Percentiles rank a stretch among this genome's conserved stretches.
phyloP scores from a whole-genome alignment of 2,797 vertebrate genomes.

The Eutrigla gurnardus region DNA sequence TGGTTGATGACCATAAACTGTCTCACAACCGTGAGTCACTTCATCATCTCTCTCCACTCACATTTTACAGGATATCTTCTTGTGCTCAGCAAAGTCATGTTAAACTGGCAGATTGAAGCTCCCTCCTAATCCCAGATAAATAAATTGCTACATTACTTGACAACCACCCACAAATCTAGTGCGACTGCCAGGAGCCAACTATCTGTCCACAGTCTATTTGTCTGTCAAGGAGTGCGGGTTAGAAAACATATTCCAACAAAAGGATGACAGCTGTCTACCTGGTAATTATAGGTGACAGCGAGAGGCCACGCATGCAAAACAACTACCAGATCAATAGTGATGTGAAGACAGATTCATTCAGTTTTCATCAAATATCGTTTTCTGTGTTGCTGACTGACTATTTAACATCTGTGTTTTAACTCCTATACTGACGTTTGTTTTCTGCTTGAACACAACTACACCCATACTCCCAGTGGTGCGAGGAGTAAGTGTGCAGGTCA shows the following conservation, averaged over 20 bases:
- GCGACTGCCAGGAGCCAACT: constrained; percentile 25
- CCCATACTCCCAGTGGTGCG: not conserved
- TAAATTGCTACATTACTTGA: not conserved
- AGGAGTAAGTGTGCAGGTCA: constrained; percentile 17
- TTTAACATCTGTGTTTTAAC: not conserved
- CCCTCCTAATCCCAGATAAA: not conserved
- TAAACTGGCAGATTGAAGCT: not conserved
- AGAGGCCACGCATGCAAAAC: constrained; percentile 14
- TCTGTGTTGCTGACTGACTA: too few species aligned
- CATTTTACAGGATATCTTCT: not conserved
- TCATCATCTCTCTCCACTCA: not conserved
- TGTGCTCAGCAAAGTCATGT: not conserved
- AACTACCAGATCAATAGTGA: constrained; percentile 16
- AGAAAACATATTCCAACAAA: constrained; percentile 4
- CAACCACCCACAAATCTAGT: constrained; percentile 26
- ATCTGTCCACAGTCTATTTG: constrained; percentile 14
- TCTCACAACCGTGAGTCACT: accelerated
- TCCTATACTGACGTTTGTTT: constrained; percentile 6
- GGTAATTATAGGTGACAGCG: constrained; percentile 36
- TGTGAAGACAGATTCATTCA: constrained; percentile 17
- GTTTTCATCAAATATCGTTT: not conserved
- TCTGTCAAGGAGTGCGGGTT: not conserved
- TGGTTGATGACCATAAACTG: not conserved
- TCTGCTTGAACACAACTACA: not conserved
- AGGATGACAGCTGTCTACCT: constrained; percentile 8